A percentile compares a stretch with the other conserved stretches of the same genome.
These are phyloP conservation scores for Volucella zonaria DNA, from an alignment of 2,888 invertebrate species.

Conservation along the genomic window DNA sequence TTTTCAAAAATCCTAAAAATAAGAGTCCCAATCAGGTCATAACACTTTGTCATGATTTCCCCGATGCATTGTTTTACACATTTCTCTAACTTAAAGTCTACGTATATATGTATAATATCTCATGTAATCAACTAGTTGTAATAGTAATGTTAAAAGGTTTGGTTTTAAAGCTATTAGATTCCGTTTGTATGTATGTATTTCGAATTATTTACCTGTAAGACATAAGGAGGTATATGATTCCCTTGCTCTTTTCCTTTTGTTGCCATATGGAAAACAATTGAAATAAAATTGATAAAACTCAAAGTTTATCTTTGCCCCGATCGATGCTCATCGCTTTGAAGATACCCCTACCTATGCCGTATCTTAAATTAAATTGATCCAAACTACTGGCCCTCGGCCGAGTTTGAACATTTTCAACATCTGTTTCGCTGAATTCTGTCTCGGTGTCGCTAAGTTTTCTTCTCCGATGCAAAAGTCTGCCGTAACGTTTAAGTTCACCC, in stretches of 20 bases:
- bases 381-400: conserved; percentile 81
- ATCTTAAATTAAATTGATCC: conserved; percentile 81
- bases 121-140: conserved; percentile 63
- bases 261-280: conserved; percentile 64
- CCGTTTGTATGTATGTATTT: conserved; percentile 70
- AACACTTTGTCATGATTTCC: no score
- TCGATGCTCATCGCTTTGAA: conserved; percentile 83
- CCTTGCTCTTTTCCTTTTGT: conserved; percentile 50
- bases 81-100: conserved; percentile 47
- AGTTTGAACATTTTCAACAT: conserved; percentile 76
- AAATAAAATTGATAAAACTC: conserved; percentile 78
- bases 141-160: conserved; percentile 71
- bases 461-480: conserved; percentile 77
- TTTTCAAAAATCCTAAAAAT: no score
- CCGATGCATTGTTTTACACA: background rate
- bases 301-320: conserved; percentile 82
- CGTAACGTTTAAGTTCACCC: conserved; percentile 77
- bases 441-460: conserved; percentile 81
- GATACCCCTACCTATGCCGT: conserved; percentile 79
- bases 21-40: no score
- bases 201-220: conserved; percentile 71
- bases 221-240: conserved; percentile 71
- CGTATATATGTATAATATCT: conserved; percentile 54
- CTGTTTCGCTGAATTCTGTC: conserved; percentile 81
- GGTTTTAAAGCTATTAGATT: conserved; percentile 72